A percentile compares a stretch with the other conserved stretches of the same genome.
Conservation (phyloP, 2,113 vertebrate genomes). For the Pedetes capensis region DNA sequence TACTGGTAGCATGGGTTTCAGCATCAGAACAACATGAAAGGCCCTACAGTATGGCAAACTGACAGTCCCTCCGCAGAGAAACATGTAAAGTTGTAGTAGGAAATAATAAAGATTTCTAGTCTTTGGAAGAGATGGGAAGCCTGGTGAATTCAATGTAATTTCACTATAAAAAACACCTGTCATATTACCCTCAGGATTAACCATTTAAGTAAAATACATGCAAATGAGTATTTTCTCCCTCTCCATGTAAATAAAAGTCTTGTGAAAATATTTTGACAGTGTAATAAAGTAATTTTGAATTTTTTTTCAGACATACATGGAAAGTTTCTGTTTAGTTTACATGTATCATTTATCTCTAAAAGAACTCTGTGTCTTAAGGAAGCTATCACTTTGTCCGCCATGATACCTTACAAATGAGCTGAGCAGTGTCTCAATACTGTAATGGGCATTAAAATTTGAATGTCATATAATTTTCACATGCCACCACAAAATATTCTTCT, state of each 20-base stretch:
- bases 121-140: background rate
- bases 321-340: background rate
- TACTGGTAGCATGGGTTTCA: no score
- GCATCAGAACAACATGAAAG: no score
- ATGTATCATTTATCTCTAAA: background rate
- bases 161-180: background rate
- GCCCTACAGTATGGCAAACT: no score
- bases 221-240: background rate
- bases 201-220: background rate
- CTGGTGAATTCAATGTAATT: background rate
- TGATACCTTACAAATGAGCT: background rate
- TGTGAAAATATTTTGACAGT: background rate
- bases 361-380: background rate
- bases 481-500: background rate
- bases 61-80: background rate
- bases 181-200: background rate
- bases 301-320: background rate
- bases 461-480: background rate
- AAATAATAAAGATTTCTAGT: background rate
- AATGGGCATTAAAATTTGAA: background rate
- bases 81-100: background rate
- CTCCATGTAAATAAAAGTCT: background rate
- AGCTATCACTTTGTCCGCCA: background rate
- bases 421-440: background rate
- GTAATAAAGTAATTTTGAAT: background rate